Conservation (phyloP, 1,140 invertebrate species). For the Archivesica marissinica region DNA sequence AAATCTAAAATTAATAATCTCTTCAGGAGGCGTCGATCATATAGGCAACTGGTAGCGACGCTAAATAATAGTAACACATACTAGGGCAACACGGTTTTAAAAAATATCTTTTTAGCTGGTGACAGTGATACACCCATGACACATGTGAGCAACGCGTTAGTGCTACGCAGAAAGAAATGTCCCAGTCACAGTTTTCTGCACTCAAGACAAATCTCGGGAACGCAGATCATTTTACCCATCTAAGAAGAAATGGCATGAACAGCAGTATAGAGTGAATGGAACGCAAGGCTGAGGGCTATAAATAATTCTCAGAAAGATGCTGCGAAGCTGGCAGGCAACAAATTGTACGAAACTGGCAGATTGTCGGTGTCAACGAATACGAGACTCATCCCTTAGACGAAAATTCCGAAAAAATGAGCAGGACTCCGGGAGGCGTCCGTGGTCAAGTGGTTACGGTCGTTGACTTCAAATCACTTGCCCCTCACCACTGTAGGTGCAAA, state of each 20-base stretch:
- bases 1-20: too few species aligned
- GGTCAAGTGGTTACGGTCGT: neutral
- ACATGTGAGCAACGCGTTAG: neutral
- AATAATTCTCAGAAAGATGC: neutral
- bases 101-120: too few species aligned
- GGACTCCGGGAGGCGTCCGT: neutral
- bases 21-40: too few species aligned
- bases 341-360: neutral
- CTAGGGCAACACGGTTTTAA: too few species aligned
- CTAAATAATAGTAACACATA: too few species aligned
- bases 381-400: slow-evolving; percentile 22
- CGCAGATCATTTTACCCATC: neutral
- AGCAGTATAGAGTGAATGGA: neutral
- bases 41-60: too few species aligned
- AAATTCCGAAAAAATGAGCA: slow-evolving; percentile 27
- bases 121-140: too few species aligned
- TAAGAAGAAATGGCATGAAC: slow-evolving; percentile 12
- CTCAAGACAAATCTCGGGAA: neutral
- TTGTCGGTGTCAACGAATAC: slow-evolving; percentile 12
- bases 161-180: neutral
- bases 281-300: neutral
- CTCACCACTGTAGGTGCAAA: too few species aligned
- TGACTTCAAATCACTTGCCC: too few species aligned
- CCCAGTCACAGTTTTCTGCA: neutral
- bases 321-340: too few species aligned